Evolutionary conservation across 2,888 invertebrate species (phyloP).

Genomic region (Dioctria linearis): DNA sequence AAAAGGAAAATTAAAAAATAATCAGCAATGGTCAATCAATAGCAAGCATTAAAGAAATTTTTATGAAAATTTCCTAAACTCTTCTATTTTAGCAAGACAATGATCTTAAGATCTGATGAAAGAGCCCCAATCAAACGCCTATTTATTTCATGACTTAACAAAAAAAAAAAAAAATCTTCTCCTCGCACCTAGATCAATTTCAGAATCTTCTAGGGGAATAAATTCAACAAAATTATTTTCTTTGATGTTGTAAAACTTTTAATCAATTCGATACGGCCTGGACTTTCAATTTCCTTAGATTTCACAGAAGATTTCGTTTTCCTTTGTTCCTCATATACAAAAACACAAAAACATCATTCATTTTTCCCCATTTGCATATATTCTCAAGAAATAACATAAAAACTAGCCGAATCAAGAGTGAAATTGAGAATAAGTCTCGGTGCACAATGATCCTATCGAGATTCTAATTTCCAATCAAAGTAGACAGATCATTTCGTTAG

Average conservation of each 20-base stretch:
- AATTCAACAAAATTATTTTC: background rate
- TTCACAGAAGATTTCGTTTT: constrained; percentile 50
- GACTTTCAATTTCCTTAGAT: constrained; percentile 49
- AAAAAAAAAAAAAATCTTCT: too few relatives aligned
- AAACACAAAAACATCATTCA: background rate
- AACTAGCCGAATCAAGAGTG: constrained; percentile 18
- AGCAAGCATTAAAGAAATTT: too few relatives aligned
- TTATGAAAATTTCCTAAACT: too few relatives aligned
- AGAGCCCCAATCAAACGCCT: too few relatives aligned
- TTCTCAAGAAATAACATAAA: constrained; percentile 34
- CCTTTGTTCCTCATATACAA: constrained; percentile 25
- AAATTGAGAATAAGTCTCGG: constrained; percentile 28
- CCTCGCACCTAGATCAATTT: too few relatives aligned
- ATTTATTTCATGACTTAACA: too few relatives aligned
- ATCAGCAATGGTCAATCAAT: too few relatives aligned
- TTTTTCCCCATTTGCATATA: constrained; percentile 54
- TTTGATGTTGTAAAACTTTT: background rate
- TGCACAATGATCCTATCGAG: background rate
- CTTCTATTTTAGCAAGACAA: too few relatives aligned
- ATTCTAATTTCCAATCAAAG: background rate
- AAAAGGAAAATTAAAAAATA: too few relatives aligned
- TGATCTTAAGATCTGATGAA: too few relatives aligned
- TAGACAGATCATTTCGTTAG: background rate
- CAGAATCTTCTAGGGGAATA: too few relatives aligned
- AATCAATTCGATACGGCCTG: constrained; percentile 15